Evolutionary conservation across 2,113 vertebrate genomes (phyloP).

Genomic region (Bos javanicus): DNA sequence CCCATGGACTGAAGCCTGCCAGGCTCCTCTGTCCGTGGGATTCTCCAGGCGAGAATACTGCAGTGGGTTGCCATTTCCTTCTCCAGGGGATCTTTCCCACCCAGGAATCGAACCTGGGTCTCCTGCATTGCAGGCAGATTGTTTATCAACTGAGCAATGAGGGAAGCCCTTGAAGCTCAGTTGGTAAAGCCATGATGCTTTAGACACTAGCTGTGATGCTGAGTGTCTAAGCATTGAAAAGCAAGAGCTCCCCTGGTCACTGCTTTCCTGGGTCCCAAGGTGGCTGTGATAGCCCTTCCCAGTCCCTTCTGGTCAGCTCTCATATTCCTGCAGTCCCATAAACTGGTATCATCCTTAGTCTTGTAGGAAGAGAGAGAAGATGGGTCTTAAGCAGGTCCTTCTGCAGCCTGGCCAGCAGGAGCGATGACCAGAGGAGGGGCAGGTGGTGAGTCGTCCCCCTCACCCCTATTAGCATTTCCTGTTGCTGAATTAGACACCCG

Average conservation of each 20-base stretch:
- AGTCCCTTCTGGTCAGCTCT: no score
- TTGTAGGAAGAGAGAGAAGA: neutral
- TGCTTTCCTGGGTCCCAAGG: neutral
- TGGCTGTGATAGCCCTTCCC: neutral
- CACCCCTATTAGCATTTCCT: neutral
- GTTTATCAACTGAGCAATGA: neutral
- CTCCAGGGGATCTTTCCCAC: neutral
- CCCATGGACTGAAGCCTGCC: neutral
- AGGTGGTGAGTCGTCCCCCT: fast-evolving
- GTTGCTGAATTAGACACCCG: neutral
- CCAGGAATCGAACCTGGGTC: neutral
- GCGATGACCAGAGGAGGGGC: fast-evolving
- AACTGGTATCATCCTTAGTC: neutral
- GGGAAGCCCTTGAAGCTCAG: neutral
- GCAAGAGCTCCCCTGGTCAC: neutral
- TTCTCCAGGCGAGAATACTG: neutral
- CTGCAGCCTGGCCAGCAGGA: neutral
- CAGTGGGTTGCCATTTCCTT: neutral
- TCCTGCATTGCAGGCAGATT: neutral
- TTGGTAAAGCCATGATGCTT: neutral
- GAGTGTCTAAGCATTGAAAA: neutral
- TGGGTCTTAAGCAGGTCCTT: neutral
- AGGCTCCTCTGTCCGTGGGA: neutral
- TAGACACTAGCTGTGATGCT: neutral
- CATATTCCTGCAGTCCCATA: neutral